Percentiles rank a stretch among this genome's conserved stretches.
Conservation (phyloP, 1,140 invertebrate genomes). For the Cotesia vestalis region DNA sequence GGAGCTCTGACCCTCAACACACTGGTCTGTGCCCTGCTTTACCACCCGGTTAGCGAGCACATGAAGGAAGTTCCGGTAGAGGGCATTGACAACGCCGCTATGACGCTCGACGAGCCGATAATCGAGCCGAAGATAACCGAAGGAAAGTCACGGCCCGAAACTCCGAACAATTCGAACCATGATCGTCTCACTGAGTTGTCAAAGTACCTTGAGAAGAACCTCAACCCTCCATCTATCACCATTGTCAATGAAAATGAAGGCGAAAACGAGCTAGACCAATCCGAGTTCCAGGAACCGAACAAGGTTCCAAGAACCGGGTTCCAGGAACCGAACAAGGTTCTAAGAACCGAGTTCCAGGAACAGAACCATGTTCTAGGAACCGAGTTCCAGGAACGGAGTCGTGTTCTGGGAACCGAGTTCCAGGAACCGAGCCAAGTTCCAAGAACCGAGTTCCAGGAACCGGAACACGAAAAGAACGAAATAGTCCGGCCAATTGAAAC, state of each 20-base stretch:
- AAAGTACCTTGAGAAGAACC: constrained; percentile 36
- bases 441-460: no score
- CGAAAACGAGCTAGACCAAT: neutral
- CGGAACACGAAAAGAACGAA: neutral
- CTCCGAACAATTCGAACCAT: neutral
- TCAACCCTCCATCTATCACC: neutral
- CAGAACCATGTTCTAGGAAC: neutral
- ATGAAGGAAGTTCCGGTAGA: constrained; percentile 72
- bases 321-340: neutral
- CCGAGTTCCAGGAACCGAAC: neutral
- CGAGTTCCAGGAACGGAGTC: neutral
- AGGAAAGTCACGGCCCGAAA: neutral
- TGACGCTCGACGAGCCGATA: constrained; percentile 49
- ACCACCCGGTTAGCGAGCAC: constrained; percentile 81
- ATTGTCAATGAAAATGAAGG: neutral
- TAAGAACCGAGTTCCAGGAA: no score
- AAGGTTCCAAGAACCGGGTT: neutral
- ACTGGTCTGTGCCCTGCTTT: constrained; percentile 80
- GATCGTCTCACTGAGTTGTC: constrained; percentile 34
- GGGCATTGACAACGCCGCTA: constrained; percentile 66
- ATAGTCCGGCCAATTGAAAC: constrained; percentile 60
- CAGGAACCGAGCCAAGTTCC: no score
- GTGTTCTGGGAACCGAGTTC: no score
- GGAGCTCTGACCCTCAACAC: constrained; percentile 82
- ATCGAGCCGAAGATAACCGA: constrained; percentile 2